Evolutionary conservation across 2,113 vertebrate genomes (phyloP), one percentile per base, ranked within the genome.

Genomic region (Oxyruncus cristatus): DNA sequence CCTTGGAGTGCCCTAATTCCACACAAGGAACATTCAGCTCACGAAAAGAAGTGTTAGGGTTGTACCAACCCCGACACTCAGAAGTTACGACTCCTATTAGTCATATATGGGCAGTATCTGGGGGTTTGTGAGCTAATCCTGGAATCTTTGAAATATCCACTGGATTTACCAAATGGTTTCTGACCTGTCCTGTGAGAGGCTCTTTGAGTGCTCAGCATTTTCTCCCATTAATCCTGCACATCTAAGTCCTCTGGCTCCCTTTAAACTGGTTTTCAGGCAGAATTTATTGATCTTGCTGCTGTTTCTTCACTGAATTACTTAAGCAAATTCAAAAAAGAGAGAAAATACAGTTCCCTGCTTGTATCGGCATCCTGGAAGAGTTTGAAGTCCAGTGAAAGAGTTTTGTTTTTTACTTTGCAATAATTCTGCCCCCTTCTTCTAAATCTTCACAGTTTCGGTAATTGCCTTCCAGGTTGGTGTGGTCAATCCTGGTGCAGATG

Each of bases 301-400:
- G 44, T 73, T 75, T 26, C 33, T 73, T 83, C 42, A 49, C 59
- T 2, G 6, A 74, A 81, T n/a, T 65, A 17, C 80, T 93, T 80
- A 91, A 66, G 37, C 44, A 89, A 96, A 96, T 82, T 91, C 77
- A 86, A 97, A 92, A 33, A 10, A 55, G 6, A 14, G n/a, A 66
- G 26, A 79, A 15, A 53, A 85, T 41, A 12, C 8, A 52, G 16
- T 74, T 70, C 79, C 47, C 50, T 44, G 8, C 10, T 86, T 52
- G 65, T 80, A 66, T 18, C 46, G 76, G 66, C 49, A 67, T 20
- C 23, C 83, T 86, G 70, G 8, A 76, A 61, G 79, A 84, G 9
- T 70, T 88, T 73, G 85, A 95, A 92, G 85, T 62, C 42, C 28
- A 87, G 35, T 67, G 20, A 22, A 92, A n/a, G 18, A 37, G 37